Percentiles rank a stretch among this genome's conserved stretches.
phyloP scores from a whole-genome alignment of 1,140 invertebrate species.

The Limonius californicus region DNA sequence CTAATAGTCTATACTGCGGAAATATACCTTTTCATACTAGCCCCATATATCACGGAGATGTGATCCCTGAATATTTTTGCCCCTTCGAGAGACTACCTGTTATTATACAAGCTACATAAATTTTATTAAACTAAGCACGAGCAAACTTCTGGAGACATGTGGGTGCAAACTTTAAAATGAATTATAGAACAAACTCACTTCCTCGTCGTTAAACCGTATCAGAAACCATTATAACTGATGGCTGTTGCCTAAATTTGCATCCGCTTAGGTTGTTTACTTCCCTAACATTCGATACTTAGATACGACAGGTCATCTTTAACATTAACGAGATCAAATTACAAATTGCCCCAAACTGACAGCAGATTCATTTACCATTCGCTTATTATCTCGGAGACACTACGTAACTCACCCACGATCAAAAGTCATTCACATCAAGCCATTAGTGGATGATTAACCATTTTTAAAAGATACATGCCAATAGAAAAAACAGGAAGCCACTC shows the following conservation, averaged over 20 bases:
- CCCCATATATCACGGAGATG: conserved; percentile 15
- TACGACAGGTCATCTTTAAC: conserved; percentile 12
- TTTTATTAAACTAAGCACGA: conserved; percentile 5
- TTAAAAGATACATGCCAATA: no score
- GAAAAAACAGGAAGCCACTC: no score
- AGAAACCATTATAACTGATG: background rate
- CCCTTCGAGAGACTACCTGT: conserved; percentile 1
- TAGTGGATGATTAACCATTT: no score
- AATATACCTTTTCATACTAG: conserved; percentile 25
- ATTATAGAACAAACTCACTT: conserved; percentile 7
- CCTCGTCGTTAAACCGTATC: background rate
- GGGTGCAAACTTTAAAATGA: background rate
- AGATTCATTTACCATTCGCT: no score
- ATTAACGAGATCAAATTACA: conserved; percentile 18
- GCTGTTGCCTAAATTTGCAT: background rate
- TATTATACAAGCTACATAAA: conserved; percentile 12
- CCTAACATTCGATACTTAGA: no score
- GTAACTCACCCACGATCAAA: no score
- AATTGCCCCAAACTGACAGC: no score
- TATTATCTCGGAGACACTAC: no score
- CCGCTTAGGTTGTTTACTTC: background rate
- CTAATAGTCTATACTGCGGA: conserved; percentile 24
- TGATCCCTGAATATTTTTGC: conserved; percentile 14
- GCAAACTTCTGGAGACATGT: background rate
- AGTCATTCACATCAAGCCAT: no score